Percentiles rank a stretch among this genome's conserved stretches.
phyloP scores from a whole-genome alignment of 1,140 invertebrate species.

The Steinernema feltiae region DNA sequence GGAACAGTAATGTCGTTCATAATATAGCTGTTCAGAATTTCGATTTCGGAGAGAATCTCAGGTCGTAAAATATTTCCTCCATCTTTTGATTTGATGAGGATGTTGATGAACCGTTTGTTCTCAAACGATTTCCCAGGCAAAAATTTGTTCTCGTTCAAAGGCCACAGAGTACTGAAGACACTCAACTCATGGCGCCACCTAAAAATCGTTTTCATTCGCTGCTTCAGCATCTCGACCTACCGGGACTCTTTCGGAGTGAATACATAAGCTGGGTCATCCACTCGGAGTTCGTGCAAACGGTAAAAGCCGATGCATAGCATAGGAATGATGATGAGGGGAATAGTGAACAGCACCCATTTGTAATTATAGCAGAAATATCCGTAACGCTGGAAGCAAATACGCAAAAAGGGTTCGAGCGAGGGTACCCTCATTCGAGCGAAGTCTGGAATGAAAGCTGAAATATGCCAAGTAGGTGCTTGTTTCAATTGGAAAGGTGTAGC shows the following conservation, averaged over 20 bases:
- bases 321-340: slow-evolving; percentile 48
- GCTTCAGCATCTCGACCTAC: slow-evolving; percentile 30
- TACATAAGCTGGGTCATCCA: slow-evolving; percentile 57
- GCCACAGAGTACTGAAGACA: slow-evolving; percentile 53
- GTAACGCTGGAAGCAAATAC: slow-evolving; percentile 46
- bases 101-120: slow-evolving; percentile 55
- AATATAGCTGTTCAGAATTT: slow-evolving; percentile 51
- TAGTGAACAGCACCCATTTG: slow-evolving; percentile 50
- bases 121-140: slow-evolving; percentile 57
- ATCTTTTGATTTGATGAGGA: slow-evolving; percentile 46
- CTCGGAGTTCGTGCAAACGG: slow-evolving; percentile 46
- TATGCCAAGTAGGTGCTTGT: background rate
- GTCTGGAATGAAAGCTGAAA: background rate
- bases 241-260: slow-evolving; percentile 54
- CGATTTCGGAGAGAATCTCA: slow-evolving; percentile 50
- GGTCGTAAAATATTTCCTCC: slow-evolving; percentile 52
- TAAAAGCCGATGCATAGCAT: slow-evolving; percentile 48
- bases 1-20: slow-evolving; percentile 52
- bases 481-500: background rate
- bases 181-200: slow-evolving; percentile 54
- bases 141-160: slow-evolving; percentile 57
- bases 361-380: slow-evolving; percentile 35
- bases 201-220: slow-evolving; percentile 29
- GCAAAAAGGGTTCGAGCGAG: slow-evolving; percentile 43
- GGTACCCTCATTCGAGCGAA: background rate